Evolutionary conservation across 2,113 vertebrate species (phyloP).

Genomic region (Charadrius vociferus): DNA sequence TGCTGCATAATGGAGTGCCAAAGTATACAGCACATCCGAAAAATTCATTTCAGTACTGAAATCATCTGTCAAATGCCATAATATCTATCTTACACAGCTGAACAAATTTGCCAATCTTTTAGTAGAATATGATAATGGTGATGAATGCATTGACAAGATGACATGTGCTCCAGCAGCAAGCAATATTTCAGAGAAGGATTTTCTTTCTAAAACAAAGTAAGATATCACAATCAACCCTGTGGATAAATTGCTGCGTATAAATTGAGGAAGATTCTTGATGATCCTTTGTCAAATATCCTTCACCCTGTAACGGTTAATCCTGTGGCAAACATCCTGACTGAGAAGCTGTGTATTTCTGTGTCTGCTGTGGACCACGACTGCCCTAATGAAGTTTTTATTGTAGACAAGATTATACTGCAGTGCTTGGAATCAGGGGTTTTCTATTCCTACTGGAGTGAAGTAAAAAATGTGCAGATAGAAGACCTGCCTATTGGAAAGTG

Average conservation of each 20-base stretch:
- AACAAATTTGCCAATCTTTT: constrained; percentile 69
- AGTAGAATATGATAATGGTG: constrained; percentile 57
- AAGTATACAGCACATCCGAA: constrained; percentile 37
- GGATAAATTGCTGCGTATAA: not conserved
- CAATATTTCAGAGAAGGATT: constrained; percentile 22
- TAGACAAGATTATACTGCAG: not conserved
- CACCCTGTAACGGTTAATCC: not conserved
- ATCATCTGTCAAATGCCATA: constrained; percentile 66
- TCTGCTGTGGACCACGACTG: not conserved
- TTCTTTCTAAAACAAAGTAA: not conserved
- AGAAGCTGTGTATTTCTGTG: not conserved
- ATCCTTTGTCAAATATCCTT: not conserved
- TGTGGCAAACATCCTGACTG: not conserved
- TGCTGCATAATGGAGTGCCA: constrained; percentile 51
- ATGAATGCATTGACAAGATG: constrained; percentile 62
- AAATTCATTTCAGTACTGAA: constrained; percentile 46
- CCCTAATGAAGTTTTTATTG: not conserved
- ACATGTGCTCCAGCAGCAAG: not conserved
- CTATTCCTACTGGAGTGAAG: not conserved
- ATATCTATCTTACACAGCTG: constrained; percentile 61
- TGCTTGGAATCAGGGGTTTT: not conserved
- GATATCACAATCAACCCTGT: not conserved
- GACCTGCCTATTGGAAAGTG: not conserved
- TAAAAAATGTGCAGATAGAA: not conserved
- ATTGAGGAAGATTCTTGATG: not conserved